phyloP scores from a whole-genome alignment of 2,797 vertebrate genomes.

The Hybognathus amarus region DNA sequence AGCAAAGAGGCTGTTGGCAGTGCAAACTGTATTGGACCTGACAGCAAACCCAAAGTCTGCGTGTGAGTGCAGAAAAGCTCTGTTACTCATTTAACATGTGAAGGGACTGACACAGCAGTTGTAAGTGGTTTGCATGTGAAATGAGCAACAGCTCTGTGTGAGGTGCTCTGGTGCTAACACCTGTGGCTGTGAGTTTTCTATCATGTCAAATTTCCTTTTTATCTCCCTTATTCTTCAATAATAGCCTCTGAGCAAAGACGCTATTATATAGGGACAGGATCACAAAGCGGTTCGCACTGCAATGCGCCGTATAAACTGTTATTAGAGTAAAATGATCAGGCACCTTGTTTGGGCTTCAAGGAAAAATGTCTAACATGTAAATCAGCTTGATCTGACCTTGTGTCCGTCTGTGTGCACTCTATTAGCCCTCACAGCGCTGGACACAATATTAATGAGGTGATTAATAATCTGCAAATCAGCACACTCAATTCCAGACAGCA shows the following conservation, averaged over 20 bases:
- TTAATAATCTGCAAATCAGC: slow-evolving; percentile 14
- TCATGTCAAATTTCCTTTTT: not conserved
- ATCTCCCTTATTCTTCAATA: not conserved
- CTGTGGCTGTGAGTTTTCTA: slow-evolving; percentile 7
- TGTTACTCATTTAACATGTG: not conserved
- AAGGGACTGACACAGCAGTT: not conserved
- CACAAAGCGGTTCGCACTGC: not conserved
- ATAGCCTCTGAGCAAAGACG: not conserved
- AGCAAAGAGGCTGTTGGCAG: not conserved
- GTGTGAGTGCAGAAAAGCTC: not conserved
- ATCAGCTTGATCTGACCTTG: slow-evolving; percentile 23
- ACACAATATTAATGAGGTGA: slow-evolving; percentile 19
- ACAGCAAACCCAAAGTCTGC: not conserved
- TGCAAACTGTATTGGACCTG: not conserved
- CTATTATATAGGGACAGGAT: slow-evolving; percentile 1
- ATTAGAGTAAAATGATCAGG: slow-evolving; percentile 11
- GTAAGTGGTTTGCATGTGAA: not conserved
- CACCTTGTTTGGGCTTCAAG: not conserved
- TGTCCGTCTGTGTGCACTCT: slow-evolving; percentile 22
- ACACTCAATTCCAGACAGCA: not conserved
- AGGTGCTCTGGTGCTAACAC: not conserved
- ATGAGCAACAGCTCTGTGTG: not conserved
- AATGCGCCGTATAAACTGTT: not conserved
- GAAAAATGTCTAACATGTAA: slow-evolving; percentile 14
- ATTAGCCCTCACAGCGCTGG: slow-evolving; percentile 13